phyloP scores from a whole-genome alignment of 2,797 vertebrate species.

The Lithobates pipiens region DNA sequence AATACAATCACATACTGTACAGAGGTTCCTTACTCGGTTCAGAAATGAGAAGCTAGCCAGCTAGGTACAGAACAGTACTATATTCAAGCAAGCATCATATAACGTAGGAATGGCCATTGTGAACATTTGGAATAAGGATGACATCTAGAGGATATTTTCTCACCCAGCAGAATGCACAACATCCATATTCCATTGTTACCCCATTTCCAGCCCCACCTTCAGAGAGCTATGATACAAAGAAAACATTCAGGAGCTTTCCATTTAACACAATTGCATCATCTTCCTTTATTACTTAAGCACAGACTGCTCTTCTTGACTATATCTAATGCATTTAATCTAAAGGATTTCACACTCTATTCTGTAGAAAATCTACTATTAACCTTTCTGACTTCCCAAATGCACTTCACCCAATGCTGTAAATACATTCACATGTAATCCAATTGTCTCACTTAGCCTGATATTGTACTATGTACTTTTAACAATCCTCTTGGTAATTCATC shows the following conservation, averaged over 20 bases:
- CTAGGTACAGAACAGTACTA: no score
- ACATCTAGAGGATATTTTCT: conserved; percentile 43
- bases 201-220: neutral
- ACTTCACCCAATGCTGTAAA: conserved; percentile 39
- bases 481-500: conserved; percentile 31
- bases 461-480: conserved; percentile 27
- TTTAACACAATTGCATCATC: conserved; percentile 40
- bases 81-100: neutral
- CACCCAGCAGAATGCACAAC: neutral
- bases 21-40: no score
- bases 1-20: no score
- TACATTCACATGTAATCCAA: conserved; percentile 39
- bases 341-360: conserved; percentile 41
- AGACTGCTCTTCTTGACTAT: conserved; percentile 14
- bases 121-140: conserved; percentile 1
- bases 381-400: conserved; percentile 22
- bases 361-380: conserved; percentile 33
- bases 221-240: neutral
- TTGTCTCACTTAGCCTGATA: conserved; percentile 28
- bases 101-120: neutral
- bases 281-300: conserved; percentile 13
- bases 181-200: neutral
- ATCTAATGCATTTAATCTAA: conserved; percentile 50
- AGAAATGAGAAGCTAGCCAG: no score
- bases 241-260: conserved; percentile 34